Evolutionary conservation across 2,113 vertebrate genomes (phyloP), one percentile per base, ranked within the genome.

Genomic region (Pagrus major): DNA sequence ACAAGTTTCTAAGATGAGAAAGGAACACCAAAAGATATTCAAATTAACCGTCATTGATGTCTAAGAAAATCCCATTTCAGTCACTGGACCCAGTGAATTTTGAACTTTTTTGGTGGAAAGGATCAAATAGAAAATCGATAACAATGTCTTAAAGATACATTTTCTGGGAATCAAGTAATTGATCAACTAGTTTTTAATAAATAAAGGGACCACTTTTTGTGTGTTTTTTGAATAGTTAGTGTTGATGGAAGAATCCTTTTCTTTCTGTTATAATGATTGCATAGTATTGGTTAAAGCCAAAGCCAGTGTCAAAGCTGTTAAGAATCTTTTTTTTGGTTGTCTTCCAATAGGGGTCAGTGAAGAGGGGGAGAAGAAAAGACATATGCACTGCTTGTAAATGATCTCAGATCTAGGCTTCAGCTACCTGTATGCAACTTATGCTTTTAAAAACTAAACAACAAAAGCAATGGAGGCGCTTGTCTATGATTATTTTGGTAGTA

Each of bases 281-380:
- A n/a, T n/a, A n/a, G n/a, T n/a, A n/a, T n/a, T n/a, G n/a, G n/a
- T n/a, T n/a, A n/a, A n/a, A 41, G 12, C 21, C 5, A 59, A 58
- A 49, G 21, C 21, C 21, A 61, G 52, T n/a, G 25, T n/a, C 41
- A 41, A n/a, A 76, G 35, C 66, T 60, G n/a, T 25, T 7, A 10
- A 47, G 31, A 33, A 52, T 60, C 25, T n/a, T 35, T 46, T 29
- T 9, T 37, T 25, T 7, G 42, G 16, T 27, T 72, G 49, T 64
- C 58, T 54, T 52, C 85, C 81, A 88, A 76, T 84, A 91, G 90
- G 83, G 66, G 88, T 89, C 92, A 92, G 56, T 91, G 71, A 60
- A 83, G 86, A 88, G 67, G 51, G 14, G 44, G 44, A 21, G 42
- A 25, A 49, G 39, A 21, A 59, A 55, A 60, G 23, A 42, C 31